These are phyloP conservation scores for Leptogaster cylindrica DNA, from an alignment of 2,888 invertebrate species.

Conservation along the genomic window DNA sequence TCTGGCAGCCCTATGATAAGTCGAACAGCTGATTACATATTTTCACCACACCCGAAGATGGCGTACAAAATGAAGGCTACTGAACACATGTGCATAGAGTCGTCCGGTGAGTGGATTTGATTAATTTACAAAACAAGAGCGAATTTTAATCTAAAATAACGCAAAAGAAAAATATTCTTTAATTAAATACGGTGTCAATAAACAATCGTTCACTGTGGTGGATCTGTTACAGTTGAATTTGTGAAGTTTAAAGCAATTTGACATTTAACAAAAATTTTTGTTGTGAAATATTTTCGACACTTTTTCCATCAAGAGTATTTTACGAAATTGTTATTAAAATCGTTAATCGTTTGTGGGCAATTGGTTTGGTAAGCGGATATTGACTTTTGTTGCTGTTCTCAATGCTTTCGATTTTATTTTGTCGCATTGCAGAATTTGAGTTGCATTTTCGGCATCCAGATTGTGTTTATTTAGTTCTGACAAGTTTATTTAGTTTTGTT, in stretches of 20 bases:
- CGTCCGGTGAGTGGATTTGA: conserved; percentile 39
- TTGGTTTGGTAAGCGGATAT: conserved; percentile 3
- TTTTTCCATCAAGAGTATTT: conserved; percentile 5
- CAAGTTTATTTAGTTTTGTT: too few relatives aligned
- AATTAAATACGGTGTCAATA: not conserved
- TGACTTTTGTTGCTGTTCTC: too few relatives aligned
- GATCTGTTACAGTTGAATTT: not conserved
- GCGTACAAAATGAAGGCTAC: conserved; percentile 39
- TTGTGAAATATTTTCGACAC: conserved; percentile 22
- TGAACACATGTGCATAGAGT: conserved; percentile 39
- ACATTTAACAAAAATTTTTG: conserved; percentile 14
- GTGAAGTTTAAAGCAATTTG: conserved; percentile 21
- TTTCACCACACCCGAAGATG: conserved; percentile 28
- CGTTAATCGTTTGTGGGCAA: not conserved
- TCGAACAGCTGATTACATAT: not conserved
- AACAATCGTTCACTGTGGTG: not conserved
- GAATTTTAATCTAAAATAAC: too few relatives aligned
- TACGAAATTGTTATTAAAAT: not conserved
- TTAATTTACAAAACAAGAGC: not conserved
- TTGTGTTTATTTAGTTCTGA: too few relatives aligned
- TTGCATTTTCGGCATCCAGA: too few relatives aligned
- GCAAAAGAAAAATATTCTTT: not conserved
- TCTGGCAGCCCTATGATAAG: not conserved
- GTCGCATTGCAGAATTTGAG: too few relatives aligned
- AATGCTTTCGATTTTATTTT: conserved; percentile 48